Base-by-base conservation (phyloP, 2,797 vertebrate species). In the Taeniopygia guttata region DNA sequence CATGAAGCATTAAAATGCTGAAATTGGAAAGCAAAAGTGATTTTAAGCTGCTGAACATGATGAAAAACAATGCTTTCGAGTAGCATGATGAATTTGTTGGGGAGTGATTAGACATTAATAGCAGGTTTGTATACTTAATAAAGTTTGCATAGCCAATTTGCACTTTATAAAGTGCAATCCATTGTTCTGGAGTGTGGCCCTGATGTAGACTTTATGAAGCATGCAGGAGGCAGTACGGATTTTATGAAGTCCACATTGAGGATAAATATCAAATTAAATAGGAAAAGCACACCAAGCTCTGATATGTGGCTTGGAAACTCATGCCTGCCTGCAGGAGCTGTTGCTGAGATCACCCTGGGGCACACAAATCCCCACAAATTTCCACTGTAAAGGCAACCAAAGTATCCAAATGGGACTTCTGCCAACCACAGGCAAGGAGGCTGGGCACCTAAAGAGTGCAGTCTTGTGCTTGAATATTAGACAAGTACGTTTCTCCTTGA, bases 91-190 rank as follows among this genome's bases (percentile, higher is more conserved):
- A 67, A 93, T 84, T 62, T 93, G 14, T 81, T 58, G 43, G 51
- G 51, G 62, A 84, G 40, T 30, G 11, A 94, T 94, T 94, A 64
- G 54, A 34, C 9, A 69, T 93, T 90, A 92, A 84, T 36, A 72
- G 78, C 36, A 93, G 84, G 48, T 90, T 94, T 2, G 0, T 56
- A 43, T 66, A 81, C n/a, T 91, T 93, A 78, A 85, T 93, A 81
- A 95, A 91, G 62, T 82, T 93, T 91, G 69, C 76, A 43, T 27
- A 78, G 73, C 76, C 90, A 91, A 86, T 95, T 94, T 93, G 46
- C 66, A 91, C 82, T 91, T 94, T 56, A 91, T 88, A 78, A 95
- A 94, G 87, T 62, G 36, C 75, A 79, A 22, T 67, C 56, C 72
- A 83, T 70, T 93, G 88, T 82, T 93, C 86, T 95, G 72, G 74